A percentile compares a stretch with the other conserved stretches of the same genome.
Conservation (phyloP, 2,888 invertebrate genomes). For the Cosmia trapezina region DNA sequence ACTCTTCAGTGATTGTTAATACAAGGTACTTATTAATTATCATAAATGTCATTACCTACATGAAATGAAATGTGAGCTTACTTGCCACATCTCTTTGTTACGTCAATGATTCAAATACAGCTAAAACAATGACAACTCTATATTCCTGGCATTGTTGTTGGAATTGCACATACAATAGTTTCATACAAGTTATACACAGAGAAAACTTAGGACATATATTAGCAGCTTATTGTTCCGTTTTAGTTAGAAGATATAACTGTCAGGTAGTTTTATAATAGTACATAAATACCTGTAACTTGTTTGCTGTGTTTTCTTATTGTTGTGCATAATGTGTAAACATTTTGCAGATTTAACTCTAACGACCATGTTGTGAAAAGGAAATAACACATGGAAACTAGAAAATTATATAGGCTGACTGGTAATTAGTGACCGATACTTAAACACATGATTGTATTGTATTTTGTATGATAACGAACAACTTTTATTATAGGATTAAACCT, state of each 20-base stretch:
- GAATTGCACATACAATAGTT: conserved; percentile 47
- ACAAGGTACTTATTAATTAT: neutral
- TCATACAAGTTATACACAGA: conserved; percentile 12
- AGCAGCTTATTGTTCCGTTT: conserved; percentile 46
- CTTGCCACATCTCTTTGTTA: neutral
- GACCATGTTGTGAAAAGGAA: too few species aligned
- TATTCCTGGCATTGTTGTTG: conserved; percentile 24
- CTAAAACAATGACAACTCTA: conserved; percentile 40
- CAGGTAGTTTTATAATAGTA: conserved; percentile 30
- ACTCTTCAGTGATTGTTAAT: too few species aligned
- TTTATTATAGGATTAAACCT: too few species aligned
- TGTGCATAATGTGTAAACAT: neutral
- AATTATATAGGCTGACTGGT: too few species aligned
- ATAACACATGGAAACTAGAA: too few species aligned
- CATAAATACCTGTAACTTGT: neutral
- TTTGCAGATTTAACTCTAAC: too few species aligned
- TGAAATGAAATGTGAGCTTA: conserved; percentile 1
- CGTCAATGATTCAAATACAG: conserved; percentile 43
- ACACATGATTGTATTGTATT: too few species aligned
- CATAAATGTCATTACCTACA: neutral
- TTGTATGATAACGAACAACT: too few species aligned
- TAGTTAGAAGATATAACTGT: conserved; percentile 39
- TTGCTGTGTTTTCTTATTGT: conserved; percentile 1
- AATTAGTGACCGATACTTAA: too few species aligned
- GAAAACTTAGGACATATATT: conserved; percentile 55